A percentile compares a stretch with the other conserved stretches of the same genome.
phyloP scores from a whole-genome alignment of 2,888 invertebrate species.

The Acrobasis suavella region DNA sequence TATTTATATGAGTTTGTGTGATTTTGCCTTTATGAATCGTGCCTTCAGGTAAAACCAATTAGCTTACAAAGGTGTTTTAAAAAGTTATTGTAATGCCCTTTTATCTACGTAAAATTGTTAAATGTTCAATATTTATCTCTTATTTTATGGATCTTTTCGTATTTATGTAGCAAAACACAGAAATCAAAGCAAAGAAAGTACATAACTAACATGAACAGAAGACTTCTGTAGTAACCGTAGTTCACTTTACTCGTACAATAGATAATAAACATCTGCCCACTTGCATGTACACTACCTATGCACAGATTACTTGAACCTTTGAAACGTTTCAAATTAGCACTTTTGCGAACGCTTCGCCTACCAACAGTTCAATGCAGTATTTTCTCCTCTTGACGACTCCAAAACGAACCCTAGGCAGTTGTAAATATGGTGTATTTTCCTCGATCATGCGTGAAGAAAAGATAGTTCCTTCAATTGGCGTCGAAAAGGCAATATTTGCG shows the following conservation, averaged over 20 bases:
- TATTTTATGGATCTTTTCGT: too few relatives aligned
- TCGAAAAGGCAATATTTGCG: slow-evolving; percentile 73
- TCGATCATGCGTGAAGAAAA: slow-evolving; percentile 39
- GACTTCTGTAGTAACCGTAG: background rate
- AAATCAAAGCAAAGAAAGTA: too few relatives aligned
- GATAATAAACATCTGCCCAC: slow-evolving; percentile 3
- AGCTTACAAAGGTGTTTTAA: too few relatives aligned
- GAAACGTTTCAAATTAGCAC: slow-evolving; percentile 71
- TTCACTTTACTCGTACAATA: background rate
- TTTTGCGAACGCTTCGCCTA: slow-evolving; percentile 61
- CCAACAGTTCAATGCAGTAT: slow-evolving; percentile 69
- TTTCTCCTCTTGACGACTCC: slow-evolving; percentile 31
- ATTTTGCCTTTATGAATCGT: background rate
- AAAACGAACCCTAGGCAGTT: background rate
- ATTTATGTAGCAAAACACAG: too few relatives aligned
- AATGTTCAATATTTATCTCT: too few relatives aligned
- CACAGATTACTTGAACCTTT: slow-evolving; percentile 41
- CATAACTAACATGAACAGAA: too few relatives aligned
- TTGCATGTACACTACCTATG: background rate
- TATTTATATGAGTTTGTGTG: background rate
- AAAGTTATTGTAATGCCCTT: too few relatives aligned
- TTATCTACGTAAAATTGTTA: too few relatives aligned
- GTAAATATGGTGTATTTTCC: background rate
- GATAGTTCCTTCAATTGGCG: slow-evolving; percentile 66
- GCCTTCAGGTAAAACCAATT: too few relatives aligned